These are phyloP conservation scores for Hermaeophaga mercurialis DNA, from an alignment of 2,888 invertebrate genomes.

Conservation along the genomic window DNA sequence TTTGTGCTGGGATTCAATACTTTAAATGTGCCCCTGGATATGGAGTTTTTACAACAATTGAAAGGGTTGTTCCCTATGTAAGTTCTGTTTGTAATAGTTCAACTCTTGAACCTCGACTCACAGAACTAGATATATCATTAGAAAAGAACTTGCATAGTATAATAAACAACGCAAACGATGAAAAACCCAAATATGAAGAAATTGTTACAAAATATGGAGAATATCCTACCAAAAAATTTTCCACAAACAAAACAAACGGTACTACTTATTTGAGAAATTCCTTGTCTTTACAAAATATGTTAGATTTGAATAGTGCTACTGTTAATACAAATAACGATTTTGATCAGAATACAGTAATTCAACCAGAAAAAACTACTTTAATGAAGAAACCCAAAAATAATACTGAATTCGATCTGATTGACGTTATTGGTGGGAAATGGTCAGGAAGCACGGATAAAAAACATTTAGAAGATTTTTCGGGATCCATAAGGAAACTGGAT, in stretches of 20 bases:
- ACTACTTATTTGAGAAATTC: conserved; percentile 46
- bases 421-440: conserved; percentile 52
- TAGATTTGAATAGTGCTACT: conserved; percentile 45
- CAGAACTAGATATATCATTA: conserved; percentile 41
- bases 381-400: conserved; percentile 48
- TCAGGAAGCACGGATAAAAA: conserved; percentile 44
- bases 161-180: conserved; percentile 33
- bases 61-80: conserved; percentile 48
- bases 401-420: conserved; percentile 54
- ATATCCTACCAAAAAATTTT: conserved; percentile 42
- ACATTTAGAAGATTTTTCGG: conserved; percentile 44
- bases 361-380: conserved; percentile 52
- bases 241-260: conserved; percentile 38
- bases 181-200: conserved; percentile 46
- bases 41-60: conserved; percentile 55
- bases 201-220: conserved; percentile 51
- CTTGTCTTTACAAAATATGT: conserved; percentile 52
- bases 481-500: conserved; percentile 45
- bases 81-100: conserved; percentile 27
- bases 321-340: conserved; percentile 57
- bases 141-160: conserved; percentile 44
- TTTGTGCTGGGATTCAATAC: conserved; percentile 53
- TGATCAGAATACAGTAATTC: conserved; percentile 55
- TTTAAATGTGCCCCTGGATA: conserved; percentile 53
- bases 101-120: conserved; percentile 8